phyloP scores from a whole-genome alignment of 2,888 invertebrate species.

The Phrixothrix hirtus region DNA sequence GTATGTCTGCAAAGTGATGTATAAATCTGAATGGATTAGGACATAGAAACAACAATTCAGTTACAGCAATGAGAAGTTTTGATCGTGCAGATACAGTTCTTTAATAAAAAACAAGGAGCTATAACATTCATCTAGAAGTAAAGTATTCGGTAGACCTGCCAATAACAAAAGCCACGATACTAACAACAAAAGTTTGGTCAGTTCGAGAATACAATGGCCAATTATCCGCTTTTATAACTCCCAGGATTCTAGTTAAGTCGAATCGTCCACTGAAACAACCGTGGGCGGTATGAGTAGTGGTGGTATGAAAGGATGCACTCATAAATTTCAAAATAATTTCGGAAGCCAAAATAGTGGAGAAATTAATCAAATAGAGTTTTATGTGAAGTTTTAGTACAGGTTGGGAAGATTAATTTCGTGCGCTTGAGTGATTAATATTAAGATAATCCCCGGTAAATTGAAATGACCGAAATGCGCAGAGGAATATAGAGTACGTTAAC shows the following conservation, averaged over 20 bases:
- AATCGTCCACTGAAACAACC: constrained; percentile 13
- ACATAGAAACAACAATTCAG: not conserved
- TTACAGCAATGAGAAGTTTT: not conserved
- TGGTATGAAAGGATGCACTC: constrained; percentile 12
- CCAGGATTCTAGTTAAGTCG: constrained; percentile 27
- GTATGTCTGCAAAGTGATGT: not conserved
- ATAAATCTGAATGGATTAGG: not conserved
- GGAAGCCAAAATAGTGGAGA: constrained; percentile 15
- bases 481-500: constrained; percentile 5
- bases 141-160: constrained; percentile 17
- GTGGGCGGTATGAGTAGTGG: not conserved
- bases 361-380: constrained; percentile 24
- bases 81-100: not conserved
- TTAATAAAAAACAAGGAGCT: constrained; percentile 10
- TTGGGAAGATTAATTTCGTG: constrained; percentile 20
- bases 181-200: constrained; percentile 27
- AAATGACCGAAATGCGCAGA: constrained; percentile 13
- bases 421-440: constrained; percentile 23
- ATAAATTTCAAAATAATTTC: constrained; percentile 28
- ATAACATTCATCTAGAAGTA: constrained; percentile 10
- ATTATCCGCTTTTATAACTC: constrained; percentile 30
- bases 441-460: constrained; percentile 21
- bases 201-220: constrained; percentile 31
- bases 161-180: constrained; percentile 26
- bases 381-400: constrained; percentile 22